These are phyloP conservation scores for Amazona guildingii DNA, from an alignment of 2,113 vertebrate genomes.

Conservation along the genomic window DNA sequence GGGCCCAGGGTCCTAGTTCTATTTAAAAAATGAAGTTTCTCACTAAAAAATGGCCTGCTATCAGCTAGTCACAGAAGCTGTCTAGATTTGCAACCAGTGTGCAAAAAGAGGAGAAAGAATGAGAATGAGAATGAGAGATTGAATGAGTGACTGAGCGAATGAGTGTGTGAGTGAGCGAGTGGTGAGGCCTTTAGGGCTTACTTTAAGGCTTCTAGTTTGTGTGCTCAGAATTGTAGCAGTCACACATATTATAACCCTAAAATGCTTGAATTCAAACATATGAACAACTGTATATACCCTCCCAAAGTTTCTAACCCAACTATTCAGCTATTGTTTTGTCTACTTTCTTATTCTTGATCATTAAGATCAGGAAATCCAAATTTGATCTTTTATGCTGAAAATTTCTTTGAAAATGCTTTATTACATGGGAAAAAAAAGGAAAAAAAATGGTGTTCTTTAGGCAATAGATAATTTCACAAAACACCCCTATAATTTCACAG, in stretches of 20 bases:
- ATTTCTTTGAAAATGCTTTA: not conserved
- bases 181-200: not conserved
- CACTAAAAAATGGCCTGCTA: not conserved
- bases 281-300: not conserved
- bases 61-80: not conserved
- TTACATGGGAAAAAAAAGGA: not conserved
- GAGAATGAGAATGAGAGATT: not conserved
- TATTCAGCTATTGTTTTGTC: not conserved
- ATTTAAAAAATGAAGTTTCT: not conserved
- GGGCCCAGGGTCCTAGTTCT: not conserved
- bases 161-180: rapidly evolving
- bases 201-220: not conserved
- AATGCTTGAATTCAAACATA: not conserved
- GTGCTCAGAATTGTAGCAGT: not conserved
- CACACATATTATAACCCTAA: not conserved
- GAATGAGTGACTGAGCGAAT: not conserved
- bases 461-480: not conserved
- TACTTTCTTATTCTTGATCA: not conserved
- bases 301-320: not conserved
- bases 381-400: not conserved
- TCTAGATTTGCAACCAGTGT: not conserved
- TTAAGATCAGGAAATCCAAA: not conserved
- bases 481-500: not conserved
- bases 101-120: not conserved
- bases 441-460: not conserved